Evolutionary conservation across 2,888 invertebrate genomes (phyloP).

Genomic region (Odontomyia ornata): DNA sequence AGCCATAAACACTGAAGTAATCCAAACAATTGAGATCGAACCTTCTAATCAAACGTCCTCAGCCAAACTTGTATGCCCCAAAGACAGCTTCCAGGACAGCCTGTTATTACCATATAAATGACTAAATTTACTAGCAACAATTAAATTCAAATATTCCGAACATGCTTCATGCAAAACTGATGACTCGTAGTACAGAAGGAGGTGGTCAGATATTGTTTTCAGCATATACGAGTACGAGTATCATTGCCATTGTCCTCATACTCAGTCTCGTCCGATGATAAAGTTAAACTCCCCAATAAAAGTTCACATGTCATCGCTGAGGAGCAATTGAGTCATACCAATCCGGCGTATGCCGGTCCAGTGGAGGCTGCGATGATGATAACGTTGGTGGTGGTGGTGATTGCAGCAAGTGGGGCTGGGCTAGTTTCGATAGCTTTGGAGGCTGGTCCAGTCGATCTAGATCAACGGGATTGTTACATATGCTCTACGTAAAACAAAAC

Average conservation of each 20-base stretch:
- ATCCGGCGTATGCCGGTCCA: too few relatives aligned
- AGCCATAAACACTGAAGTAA: too few relatives aligned
- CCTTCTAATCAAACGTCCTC: too few relatives aligned
- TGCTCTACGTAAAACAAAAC: neutral
- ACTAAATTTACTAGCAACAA: conserved; percentile 27
- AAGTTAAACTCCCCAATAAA: conserved; percentile 18
- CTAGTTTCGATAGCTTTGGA: neutral
- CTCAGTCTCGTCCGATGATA: neutral
- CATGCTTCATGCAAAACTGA: neutral
- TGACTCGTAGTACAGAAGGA: neutral
- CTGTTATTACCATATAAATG: neutral
- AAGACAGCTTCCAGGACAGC: too few relatives aligned
- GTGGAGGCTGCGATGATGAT: neutral
- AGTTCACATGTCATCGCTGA: conserved; percentile 29
- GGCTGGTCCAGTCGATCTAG: neutral
- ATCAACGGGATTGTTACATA: neutral
- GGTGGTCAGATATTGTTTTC: neutral
- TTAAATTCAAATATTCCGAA: conserved; percentile 25
- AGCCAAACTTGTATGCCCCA: too few relatives aligned
- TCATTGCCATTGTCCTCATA: too few relatives aligned
- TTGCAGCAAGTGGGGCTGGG: neutral
- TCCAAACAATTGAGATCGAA: too few relatives aligned
- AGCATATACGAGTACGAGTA: too few relatives aligned
- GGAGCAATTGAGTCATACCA: conserved; percentile 25
- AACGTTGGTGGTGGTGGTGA: neutral